phyloP scores from a whole-genome alignment of 92 coral and sea anemone genomes.

The Phymanthus crucifer region DNA sequence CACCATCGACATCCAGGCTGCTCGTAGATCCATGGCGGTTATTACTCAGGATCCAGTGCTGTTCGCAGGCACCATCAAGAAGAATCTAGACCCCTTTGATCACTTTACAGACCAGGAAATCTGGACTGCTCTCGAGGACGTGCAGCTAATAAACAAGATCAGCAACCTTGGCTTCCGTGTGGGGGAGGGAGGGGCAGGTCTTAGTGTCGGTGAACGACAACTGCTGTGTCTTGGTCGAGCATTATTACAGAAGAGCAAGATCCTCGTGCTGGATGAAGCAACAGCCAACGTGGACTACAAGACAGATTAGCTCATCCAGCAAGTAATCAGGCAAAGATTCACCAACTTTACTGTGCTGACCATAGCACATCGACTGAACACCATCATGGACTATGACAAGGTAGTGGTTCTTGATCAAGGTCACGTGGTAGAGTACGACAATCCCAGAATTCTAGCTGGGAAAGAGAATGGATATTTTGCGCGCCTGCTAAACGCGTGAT shows the following conservation, averaged over 20 bases:
- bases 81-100: conserved; percentile 2
- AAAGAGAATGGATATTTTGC: not conserved
- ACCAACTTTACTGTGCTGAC: not conserved
- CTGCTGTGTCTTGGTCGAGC: conserved; percentile 5
- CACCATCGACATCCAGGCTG: conserved; percentile 1
- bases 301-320: not conserved
- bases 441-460: not conserved
- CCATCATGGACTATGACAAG: conserved; percentile 8
- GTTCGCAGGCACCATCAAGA: conserved; percentile 1
- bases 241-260: not conserved
- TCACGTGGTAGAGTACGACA: not conserved
- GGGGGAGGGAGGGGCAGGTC: conserved; percentile 1
- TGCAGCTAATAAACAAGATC: not conserved
- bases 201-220: conserved; percentile 5
- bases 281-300: conserved; percentile 9
- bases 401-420: not conserved
- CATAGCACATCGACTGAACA: conserved; percentile 1
- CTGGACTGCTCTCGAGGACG: conserved; percentile 7
- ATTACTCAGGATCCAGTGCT: conserved; percentile 5
- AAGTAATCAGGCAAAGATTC: not conserved
- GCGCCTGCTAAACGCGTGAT: not conserved
- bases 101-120: not conserved
- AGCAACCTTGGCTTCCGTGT: not conserved
- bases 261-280: not conserved
- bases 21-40: conserved; percentile 5